These are phyloP conservation scores for Synodontis membranacea DNA, from an alignment of 2,113 vertebrate species.

Conservation along the genomic window DNA sequence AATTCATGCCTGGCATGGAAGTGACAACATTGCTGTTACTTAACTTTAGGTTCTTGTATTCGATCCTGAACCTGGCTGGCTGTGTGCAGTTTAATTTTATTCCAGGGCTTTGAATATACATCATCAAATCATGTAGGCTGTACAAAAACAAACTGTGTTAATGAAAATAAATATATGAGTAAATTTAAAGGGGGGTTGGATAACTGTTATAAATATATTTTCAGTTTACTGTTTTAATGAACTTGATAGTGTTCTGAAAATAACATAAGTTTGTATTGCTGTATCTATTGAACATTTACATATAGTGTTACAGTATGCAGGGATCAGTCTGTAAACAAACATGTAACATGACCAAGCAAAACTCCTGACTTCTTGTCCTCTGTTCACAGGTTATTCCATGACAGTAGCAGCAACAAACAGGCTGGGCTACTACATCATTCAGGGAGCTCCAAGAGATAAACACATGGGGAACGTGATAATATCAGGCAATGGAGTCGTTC, in stretches of 20 bases:
- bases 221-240: neutral
- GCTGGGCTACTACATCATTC: slow-evolving; percentile 47
- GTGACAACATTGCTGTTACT: neutral
- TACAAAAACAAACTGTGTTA: too few species aligned
- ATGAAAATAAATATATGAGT: too few species aligned
- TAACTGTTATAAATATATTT: neutral
- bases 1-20: neutral
- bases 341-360: neutral
- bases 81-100: neutral
- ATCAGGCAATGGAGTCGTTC: neutral
- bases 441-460: slow-evolving; percentile 69
- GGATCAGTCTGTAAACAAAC: neutral
- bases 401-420: neutral
- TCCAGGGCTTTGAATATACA: neutral
- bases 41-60: neutral
- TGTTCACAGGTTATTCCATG: slow-evolving; percentile 70
- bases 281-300: neutral
- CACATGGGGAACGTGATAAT: slow-evolving; percentile 63
- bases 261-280: neutral
- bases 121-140: neutral
- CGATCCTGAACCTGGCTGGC: neutral
- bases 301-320: neutral
- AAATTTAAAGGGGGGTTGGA: neutral
- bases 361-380: neutral
- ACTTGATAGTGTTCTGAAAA: too few species aligned